A percentile compares a stretch with the other conserved stretches of the same genome.
phyloP scores from a whole-genome alignment of 2,888 invertebrate genomes.

The Noctuana brunneofusca region DNA sequence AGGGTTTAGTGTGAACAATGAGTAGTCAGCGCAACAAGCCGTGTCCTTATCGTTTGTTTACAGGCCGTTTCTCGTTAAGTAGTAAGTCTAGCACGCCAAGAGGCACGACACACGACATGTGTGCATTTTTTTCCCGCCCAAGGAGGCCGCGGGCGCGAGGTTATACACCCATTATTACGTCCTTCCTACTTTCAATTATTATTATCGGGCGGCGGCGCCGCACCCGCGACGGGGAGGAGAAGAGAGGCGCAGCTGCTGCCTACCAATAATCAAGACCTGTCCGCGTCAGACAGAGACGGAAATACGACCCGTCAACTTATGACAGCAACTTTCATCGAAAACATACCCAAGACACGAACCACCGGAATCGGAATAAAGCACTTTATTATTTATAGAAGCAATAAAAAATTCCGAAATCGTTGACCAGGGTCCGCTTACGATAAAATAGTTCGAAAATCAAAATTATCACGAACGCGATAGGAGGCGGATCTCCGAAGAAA shows the following conservation, averaged over 20 bases:
- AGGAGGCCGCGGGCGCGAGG: conserved; percentile 83
- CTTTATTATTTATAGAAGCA: background rate
- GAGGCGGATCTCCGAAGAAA: conserved; percentile 79
- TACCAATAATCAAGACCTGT: conserved; percentile 83
- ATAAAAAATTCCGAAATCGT: background rate
- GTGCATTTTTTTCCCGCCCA: conserved; percentile 83
- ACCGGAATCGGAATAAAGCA: background rate
- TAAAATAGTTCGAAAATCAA: conserved; percentile 46
- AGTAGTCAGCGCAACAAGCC: conserved; percentile 46
- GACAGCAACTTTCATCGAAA: conserved; percentile 39
- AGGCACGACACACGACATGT: conserved; percentile 74
- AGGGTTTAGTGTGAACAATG: conserved; percentile 50
- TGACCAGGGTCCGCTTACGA: conserved; percentile 3
- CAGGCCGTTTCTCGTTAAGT: conserved; percentile 56
- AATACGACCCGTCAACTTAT: conserved; percentile 49
- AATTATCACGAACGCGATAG: conserved; percentile 72
- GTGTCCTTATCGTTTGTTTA: conserved; percentile 67
- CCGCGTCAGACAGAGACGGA: conserved; percentile 67
- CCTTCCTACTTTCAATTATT: conserved; percentile 84
- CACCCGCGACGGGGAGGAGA: conserved; percentile 80
- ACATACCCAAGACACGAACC: background rate
- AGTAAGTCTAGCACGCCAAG: conserved; percentile 57
- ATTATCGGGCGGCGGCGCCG: conserved; percentile 81
- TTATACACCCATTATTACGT: conserved; percentile 84
- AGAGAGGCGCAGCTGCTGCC: conserved; percentile 84